Evolutionary conservation across 2,888 invertebrate genomes (phyloP), one percentile per base, ranked within the genome.

Genomic region (Lochmaea crataegi): DNA sequence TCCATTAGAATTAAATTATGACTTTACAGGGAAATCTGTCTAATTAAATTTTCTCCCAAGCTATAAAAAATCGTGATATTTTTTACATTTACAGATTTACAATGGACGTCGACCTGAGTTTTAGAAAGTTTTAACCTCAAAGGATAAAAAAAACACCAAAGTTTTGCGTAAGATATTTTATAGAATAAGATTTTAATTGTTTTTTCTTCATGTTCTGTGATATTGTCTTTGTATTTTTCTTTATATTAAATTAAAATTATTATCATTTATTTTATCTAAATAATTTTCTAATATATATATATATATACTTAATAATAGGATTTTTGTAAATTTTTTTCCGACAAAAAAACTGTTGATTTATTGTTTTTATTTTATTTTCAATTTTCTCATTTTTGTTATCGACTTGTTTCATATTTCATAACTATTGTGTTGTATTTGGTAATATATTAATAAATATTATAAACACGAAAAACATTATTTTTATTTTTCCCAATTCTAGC

Each of bases 91-190:
- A 9, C 73, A 73, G 73, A 73, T 73, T 14, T 69, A 65, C 65
- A 73, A 69, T 58, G 73, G 73, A 65, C 60, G 69, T n/a, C 48
- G 72, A 58, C 68, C 72, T 51, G 72, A 72, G 38, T 65, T 63
- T 72, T 72, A 68, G 68, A 51, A 26, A 45, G 11, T 41, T 64
- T 56, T 64, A 41, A 45, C n/a, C 10, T 22, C 45, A n/a, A 16
- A 51, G 14, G 12, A 1, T 22, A 22, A 14, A 26, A 41, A 11
- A 65, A 51, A 65, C 48, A 65, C 64, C 64, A 64, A 64, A 64
- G 18, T 10, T 64, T 41, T 38, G 22, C 18, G 26, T 11, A 18
- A 51, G 16, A 65, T 45, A 18, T 42, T 45, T 22, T 14, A 14
- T 65, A 41, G 38, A 18, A 22, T 65, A 45, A 45, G 22, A 14